phyloP scores from a whole-genome alignment of 2,797 vertebrate species.

The Momotus momota region DNA sequence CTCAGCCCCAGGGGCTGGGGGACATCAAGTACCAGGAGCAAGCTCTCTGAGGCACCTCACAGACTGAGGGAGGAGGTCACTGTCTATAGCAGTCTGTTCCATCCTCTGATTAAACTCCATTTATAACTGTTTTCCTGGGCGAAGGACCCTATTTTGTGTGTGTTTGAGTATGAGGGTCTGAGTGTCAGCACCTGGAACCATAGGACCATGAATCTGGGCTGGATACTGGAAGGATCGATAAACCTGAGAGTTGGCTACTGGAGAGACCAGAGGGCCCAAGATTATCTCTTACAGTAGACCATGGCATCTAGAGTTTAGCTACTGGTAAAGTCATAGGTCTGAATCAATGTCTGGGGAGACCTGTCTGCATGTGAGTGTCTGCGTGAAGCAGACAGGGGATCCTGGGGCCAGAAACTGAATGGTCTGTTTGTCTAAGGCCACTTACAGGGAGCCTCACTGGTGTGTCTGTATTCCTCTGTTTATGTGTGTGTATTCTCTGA shows the following conservation, averaged over 20 bases:
- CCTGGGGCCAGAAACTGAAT: not conserved
- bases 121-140: not conserved
- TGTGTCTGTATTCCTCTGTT: too few relatives aligned
- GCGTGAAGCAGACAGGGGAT: not conserved
- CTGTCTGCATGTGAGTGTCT: not conserved
- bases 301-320: not conserved
- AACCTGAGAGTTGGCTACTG: not conserved
- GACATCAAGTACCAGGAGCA: not conserved
- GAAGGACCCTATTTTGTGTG: not conserved
- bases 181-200: not conserved
- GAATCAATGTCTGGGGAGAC: not conserved
- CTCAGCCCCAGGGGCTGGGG: not conserved
- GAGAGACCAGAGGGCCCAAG: not conserved
- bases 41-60: not conserved
- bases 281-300: not conserved
- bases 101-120: not conserved
- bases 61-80: too few relatives aligned
- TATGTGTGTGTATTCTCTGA: not conserved
- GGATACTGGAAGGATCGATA: not conserved
- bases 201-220: not conserved
- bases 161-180: not conserved
- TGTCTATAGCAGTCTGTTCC: not conserved
- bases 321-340: not conserved
- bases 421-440: not conserved
- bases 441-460: not conserved